Percentiles rank a stretch among this genome's conserved stretches.
Conservation (phyloP, 92 coral and sea anemone species). For the Phenganax subtilis region DNA sequence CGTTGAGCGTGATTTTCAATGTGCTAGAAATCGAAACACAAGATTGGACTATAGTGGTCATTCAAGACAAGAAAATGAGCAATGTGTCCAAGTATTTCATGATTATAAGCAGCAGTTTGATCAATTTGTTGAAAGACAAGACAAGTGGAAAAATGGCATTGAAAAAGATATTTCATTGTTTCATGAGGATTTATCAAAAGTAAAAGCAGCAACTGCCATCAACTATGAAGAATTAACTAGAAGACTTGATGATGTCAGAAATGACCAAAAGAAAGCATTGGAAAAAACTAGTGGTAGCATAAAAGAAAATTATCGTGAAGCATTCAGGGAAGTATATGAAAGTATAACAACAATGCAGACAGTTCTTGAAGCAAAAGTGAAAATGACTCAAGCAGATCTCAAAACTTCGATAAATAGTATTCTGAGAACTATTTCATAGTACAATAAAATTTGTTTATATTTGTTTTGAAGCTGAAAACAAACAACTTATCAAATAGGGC, state of each 20-base stretch:
- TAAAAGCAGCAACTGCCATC: constrained; percentile 52
- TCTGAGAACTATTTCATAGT: constrained; percentile 68
- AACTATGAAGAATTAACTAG: constrained; percentile 68
- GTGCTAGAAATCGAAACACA: not conserved
- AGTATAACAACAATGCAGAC: constrained; percentile 87
- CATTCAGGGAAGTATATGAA: constrained; percentile 82
- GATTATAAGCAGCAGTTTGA: constrained; percentile 34
- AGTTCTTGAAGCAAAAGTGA: constrained; percentile 81
- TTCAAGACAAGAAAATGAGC: not conserved
- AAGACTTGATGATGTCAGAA: constrained; percentile 60
- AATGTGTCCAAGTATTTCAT: not conserved
- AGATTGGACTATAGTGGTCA: not conserved
- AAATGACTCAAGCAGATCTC: constrained; percentile 79
- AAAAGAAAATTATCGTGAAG: constrained; percentile 70
- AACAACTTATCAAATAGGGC: not conserved
- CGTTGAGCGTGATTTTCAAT: not conserved
- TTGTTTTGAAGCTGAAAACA: not conserved
- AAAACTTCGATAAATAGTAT: constrained; percentile 85
- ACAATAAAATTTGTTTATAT: not conserved
- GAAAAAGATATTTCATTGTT: constrained; percentile 64
- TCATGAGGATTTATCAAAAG: constrained; percentile 59
- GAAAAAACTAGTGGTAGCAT: constrained; percentile 49
- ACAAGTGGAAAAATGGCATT: constrained; percentile 57
- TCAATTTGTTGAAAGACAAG: constrained; percentile 63
- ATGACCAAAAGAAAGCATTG: constrained; percentile 61